Evolutionary conservation across 2,113 vertebrate genomes (phyloP).

Genomic region (Setophaga kirtlandii): DNA sequence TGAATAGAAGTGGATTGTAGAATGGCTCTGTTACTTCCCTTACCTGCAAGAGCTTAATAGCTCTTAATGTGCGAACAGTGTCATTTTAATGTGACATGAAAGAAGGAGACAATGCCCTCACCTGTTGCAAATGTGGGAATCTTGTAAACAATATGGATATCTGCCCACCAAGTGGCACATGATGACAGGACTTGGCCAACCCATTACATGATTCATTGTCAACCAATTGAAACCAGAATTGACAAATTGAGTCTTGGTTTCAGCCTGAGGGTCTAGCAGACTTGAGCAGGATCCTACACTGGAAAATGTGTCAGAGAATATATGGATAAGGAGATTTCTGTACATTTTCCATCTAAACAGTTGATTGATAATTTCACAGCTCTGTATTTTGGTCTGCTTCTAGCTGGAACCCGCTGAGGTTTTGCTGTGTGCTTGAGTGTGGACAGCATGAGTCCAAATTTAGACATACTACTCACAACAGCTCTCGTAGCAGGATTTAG

Average conservation of each 20-base stretch:
- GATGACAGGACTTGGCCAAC: neutral
- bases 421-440: neutral
- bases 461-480: neutral
- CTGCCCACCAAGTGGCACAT: neutral
- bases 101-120: neutral
- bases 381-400: neutral
- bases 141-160: neutral
- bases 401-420: neutral
- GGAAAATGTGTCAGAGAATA: neutral
- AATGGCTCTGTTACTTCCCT: neutral
- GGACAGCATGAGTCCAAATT: neutral
- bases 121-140: neutral
- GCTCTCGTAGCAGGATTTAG: neutral
- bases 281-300: neutral
- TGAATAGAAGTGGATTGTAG: neutral
- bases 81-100: neutral
- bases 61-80: neutral
- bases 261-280: neutral
- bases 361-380: neutral
- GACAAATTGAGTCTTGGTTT: neutral
- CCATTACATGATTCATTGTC: neutral
- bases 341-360: rapidly evolving
- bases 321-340: neutral
- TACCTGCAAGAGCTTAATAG: neutral
- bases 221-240: neutral